These are phyloP conservation scores for Latheticus oryzae DNA, from an alignment of 2,888 invertebrate genomes.

Conservation along the genomic window DNA sequence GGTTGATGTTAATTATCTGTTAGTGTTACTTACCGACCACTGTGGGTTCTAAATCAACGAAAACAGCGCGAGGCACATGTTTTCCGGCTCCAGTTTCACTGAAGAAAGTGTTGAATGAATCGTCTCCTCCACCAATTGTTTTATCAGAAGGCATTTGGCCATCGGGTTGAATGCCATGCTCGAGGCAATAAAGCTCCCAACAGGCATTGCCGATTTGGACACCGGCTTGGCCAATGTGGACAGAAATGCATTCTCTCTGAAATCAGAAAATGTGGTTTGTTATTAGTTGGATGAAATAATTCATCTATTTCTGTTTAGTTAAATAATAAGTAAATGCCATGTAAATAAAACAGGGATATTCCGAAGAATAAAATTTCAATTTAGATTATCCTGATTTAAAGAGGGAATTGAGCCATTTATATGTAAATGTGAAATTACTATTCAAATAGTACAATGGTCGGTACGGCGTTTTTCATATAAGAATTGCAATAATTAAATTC, in stretches of 20 bases:
- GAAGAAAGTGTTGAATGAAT: conserved; percentile 84
- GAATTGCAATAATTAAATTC: too few species aligned
- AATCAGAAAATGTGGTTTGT: conserved; percentile 33
- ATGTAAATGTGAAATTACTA: too few species aligned
- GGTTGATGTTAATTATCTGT: conserved; percentile 3
- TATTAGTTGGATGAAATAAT: too few species aligned
- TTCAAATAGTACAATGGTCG: too few species aligned
- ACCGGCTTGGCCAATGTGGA: conserved; percentile 88
- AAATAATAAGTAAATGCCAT: too few species aligned
- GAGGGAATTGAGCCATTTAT: too few species aligned
- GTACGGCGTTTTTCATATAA: too few species aligned
- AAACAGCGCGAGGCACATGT: conserved; percentile 89
- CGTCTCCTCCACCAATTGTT: conserved; percentile 79
- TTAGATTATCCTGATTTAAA: too few species aligned
- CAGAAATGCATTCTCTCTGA: conserved; percentile 88
- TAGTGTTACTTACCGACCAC: conserved; percentile 78
- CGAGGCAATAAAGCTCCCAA: conserved; percentile 88
- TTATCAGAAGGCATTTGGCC: conserved; percentile 90
- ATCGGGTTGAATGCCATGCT: conserved; percentile 84
- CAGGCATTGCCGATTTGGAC: conserved; percentile 90
- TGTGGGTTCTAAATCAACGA: conserved; percentile 93
- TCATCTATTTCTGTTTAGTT: too few species aligned
- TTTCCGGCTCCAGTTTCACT: conserved; percentile 82
- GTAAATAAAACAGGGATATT: too few species aligned
- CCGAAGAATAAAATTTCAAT: too few species aligned